A percentile compares a stretch with the other conserved stretches of the same genome.
Evolutionary conservation across 2,113 vertebrate species (phyloP).

Genomic region (Chiloscyllium plagiosum): DNA sequence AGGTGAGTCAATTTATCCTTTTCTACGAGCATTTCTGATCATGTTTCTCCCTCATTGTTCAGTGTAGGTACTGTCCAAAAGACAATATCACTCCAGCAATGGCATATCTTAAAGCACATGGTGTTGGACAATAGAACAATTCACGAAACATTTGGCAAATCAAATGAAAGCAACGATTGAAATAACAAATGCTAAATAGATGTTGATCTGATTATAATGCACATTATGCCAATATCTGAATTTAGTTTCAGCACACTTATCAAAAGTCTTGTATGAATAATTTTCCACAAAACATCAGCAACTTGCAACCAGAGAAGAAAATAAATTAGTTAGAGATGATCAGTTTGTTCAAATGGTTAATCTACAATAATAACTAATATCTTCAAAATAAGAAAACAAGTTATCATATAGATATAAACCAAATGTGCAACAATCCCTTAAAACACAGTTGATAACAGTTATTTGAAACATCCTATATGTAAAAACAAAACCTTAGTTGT

Average conservation of each 20-base stretch:
- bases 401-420: not conserved
- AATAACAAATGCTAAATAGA: not conserved
- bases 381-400: not conserved
- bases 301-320: not conserved
- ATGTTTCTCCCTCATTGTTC: not conserved
- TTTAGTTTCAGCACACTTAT: not conserved
- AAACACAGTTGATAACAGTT: not conserved
- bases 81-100: not conserved
- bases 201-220: not conserved
- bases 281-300: not conserved
- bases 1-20: not conserved
- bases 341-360: not conserved
- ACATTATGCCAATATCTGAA: not conserved
- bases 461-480: too few relatives aligned
- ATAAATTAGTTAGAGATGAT: not conserved
- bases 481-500: not conserved
- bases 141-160: not conserved
- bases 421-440: not conserved
- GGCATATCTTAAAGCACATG: not conserved
- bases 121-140: not conserved
- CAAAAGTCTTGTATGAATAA: not conserved
- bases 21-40: not conserved
- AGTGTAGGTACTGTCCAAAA: not conserved
- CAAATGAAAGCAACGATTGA: not conserved
- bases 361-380: not conserved